phyloP scores from a whole-genome alignment of 2,888 invertebrate genomes.

The Eupelmus urozonus region DNA sequence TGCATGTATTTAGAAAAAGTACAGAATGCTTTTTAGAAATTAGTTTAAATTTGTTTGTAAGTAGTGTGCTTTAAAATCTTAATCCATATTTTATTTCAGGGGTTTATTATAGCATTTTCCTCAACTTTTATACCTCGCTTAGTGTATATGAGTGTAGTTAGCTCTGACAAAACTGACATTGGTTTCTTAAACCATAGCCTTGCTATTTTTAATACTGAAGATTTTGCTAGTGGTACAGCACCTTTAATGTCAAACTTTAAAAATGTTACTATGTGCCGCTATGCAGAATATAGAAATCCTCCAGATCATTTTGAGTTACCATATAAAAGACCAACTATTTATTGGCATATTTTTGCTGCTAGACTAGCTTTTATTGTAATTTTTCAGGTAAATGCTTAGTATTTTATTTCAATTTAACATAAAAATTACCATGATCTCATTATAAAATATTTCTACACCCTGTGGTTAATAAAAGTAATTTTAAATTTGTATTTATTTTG shows the following conservation, averaged over 20 bases:
- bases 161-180: constrained; percentile 78
- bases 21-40: too few relatives aligned
- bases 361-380: constrained; percentile 94
- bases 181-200: constrained; percentile 81
- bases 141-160: constrained; percentile 82
- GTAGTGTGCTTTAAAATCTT: too few relatives aligned
- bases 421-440: too few relatives aligned
- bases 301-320: constrained; percentile 78
- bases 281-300: constrained; percentile 91
- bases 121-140: constrained; percentile 89
- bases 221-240: constrained; percentile 78
- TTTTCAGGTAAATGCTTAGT: constrained; percentile 85
- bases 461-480: constrained; percentile 70
- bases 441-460: not conserved
- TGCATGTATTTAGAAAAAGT: not conserved
- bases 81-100: constrained; percentile 77
- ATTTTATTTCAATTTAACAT: too few relatives aligned
- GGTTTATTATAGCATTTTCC: constrained; percentile 90
- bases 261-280: constrained; percentile 79
- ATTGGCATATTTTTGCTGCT: constrained; percentile 94
- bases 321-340: constrained; percentile 86
- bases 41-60: too few relatives aligned
- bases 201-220: constrained; percentile 82
- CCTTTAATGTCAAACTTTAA: constrained; percentile 71
- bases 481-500: constrained; percentile 44